Base-by-base conservation (phyloP, 2,888 invertebrate genomes). In the Schizaphis graminum region DNA sequence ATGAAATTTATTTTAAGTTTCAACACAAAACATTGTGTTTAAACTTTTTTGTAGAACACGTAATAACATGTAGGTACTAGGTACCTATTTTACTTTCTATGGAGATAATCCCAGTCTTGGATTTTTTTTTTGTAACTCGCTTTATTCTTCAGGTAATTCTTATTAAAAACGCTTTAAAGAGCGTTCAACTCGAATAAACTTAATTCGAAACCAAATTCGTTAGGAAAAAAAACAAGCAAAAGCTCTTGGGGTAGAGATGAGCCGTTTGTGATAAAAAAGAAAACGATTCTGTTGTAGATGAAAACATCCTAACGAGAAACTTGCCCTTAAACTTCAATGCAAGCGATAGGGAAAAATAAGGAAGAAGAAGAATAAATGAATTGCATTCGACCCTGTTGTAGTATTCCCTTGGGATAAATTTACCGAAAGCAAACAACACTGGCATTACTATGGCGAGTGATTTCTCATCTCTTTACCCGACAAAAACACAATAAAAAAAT, bases 321-420 rank as follows among this genome's bases (percentile, higher is more conserved):
- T 85, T 47, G 86, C 85, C 84, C 90, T 90, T 49, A 90, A 86
- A 89, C 89, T 90, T 86, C 92, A 88, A 92, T 49, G 93, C 47
- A 26, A 61, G 89, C 56, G 56, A 47, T 57, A 57, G 85, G 35
- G 44, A 49, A 57, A 47, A 84, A 35, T 49, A 84, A 84, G 90
- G 41, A 94, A 85, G 84, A 86, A 57, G 53, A 61, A 49, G 85
- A 94, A 94, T 94, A 94, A 94, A 94, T 90, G 93, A 94, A 90
- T 94, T 89, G 90, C 90, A 49, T 49, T 90, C 49, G 86, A 90
- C 90, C 90, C 86, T 49, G 89, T 84, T 35, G 44, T 61, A 90
- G 90, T 94, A 94, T 94, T 94, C 93, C 85, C 93, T 94, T 4
- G 86, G 90, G 93, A 86, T 90, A 94, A 94, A 94, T 94, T 90